Evolutionary conservation across 2,113 vertebrate genomes (phyloP), one percentile per base, ranked within the genome.

Genomic region (Brachionichthys hirsutus): DNA sequence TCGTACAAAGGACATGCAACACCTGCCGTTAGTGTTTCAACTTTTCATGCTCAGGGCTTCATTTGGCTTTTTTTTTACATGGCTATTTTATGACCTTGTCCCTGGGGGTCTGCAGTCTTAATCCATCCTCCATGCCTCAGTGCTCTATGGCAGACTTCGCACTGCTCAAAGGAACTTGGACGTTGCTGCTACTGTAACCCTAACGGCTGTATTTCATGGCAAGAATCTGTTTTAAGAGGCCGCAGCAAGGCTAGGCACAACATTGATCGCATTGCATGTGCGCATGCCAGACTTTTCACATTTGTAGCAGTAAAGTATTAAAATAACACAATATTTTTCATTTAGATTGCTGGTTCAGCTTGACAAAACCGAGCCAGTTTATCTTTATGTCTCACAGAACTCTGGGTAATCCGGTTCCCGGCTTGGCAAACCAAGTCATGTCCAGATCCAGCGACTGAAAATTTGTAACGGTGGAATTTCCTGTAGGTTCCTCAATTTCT

Each of bases 101-200:
- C 67, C 67, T 18, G 15, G 13, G 48, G 49, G 9, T 73, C 63
- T 80, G 73, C 44, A 52, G 60, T 44, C 70, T 77, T 77, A 85
- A 83, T 81, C 62, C 75, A 63, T 72, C 71, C 57, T 78, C 65
- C 67, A 6, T 50, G 2, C 24, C 36, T 38, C 36, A 10, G 62
- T 74, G 60, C 74, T n/a, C n/a, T 54, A 61, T 40, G 35, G 70
- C 64, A 70, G 54, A 85, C 75, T 75, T 86, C 70, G 81, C 82
- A 78, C 22, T 40, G 59, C 75, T 81, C 63, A 71, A 68, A 63
- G 30, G 52, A 51, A 78, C 72, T 71, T 70, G 56, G 70, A 61
- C 54, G 16, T 34, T 74, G 69, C 81, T 82, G 73, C 77, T 74
- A 69, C 74, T 80, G 74, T 77, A 79, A 80, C 64, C 52, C 62